Evolutionary conservation across 2,888 invertebrate species (phyloP).

Genomic region (Anarsia innoxiella): DNA sequence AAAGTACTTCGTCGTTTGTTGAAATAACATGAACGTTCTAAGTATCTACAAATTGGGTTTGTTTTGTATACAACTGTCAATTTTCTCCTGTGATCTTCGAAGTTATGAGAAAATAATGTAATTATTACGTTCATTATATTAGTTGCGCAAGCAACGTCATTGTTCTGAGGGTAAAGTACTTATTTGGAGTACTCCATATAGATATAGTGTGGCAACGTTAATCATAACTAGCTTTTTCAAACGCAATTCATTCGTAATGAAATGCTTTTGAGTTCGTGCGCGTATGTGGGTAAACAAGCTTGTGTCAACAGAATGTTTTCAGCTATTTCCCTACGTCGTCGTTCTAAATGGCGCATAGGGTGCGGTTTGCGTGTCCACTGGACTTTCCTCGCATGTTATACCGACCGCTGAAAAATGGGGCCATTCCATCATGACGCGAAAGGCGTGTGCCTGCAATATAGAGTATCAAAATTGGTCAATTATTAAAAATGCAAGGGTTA

Average conservation of each 20-base stretch:
- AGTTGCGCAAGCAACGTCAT: constrained; percentile 9
- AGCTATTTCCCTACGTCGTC: constrained; percentile 31
- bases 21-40: too few relatives aligned
- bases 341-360: constrained; percentile 22
- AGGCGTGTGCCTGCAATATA: constrained; percentile 8
- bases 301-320: constrained; percentile 37
- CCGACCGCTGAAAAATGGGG: constrained; percentile 4
- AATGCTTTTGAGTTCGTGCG: constrained; percentile 3
- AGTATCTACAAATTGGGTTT: too few relatives aligned
- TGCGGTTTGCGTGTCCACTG: constrained; percentile 51
- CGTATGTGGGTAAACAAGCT: constrained; percentile 24
- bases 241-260: constrained; percentile 11
- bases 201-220: too few relatives aligned
- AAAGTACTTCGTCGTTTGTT: too few relatives aligned
- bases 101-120: too few relatives aligned
- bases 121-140: background rate
- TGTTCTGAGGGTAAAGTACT: too few relatives aligned
- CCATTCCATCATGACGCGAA: constrained; percentile 6
- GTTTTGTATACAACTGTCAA: too few relatives aligned
- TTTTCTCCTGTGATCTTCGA: too few relatives aligned
- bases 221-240: too few relatives aligned
- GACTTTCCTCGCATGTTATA: constrained; percentile 35
- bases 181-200: too few relatives aligned
- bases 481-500: constrained; percentile 1
- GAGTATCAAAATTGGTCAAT: constrained; percentile 10